Base-by-base conservation (phyloP, 53 echinoderm and acorn worm species). In the Echinometra lucunter region DNA sequence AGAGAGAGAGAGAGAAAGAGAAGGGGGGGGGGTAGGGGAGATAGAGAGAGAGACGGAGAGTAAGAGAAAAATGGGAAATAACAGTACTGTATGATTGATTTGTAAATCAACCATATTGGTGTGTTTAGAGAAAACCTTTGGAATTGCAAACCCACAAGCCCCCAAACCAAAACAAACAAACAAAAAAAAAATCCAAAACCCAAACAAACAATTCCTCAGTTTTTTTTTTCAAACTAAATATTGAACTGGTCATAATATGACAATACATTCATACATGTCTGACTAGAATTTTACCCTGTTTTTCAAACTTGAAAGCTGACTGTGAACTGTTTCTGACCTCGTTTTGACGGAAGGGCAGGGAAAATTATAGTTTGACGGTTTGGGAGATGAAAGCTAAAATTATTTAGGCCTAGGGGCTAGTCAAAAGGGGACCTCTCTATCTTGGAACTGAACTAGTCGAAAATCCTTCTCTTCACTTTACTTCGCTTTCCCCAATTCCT, bases 331-430 rank as follows among this genome's bases (percentile, higher is more conserved):
- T 34, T 11, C 35, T 34, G 72, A 72, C 72, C 72, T 72, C 72
- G 34, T 35, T 32, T 13, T 32, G 35, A 35, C 72, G 72, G 72
- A 72, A 72, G 35, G 72, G 72, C 72, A 72, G 72, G 35, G 15
- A 72, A 72, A 72, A 72, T 72, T 72, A 72, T 12, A 72, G 72
- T 72, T 72, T 72, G 72, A 72, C 72, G 72, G 72, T 72, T 72
- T 72, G 72, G 67, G 35, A 72, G 72, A 34, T 72, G 15, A 35
- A 72, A 72, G 72, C 72, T 72, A 72, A 72, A 72, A 72, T 72
- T 35, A 72, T 72, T 72, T 35, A 34, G 32, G 34, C 32, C 32
- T 32, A 35, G 72, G 72, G 72, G 72, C 72, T 72, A 35, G 11
- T 72, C 35, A 35, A 32, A 35, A 32, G 34, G 72, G 72, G 72